These are phyloP conservation scores for Ypsolopha scabrella DNA, from an alignment of 2,888 invertebrate genomes.

Conservation along the genomic window DNA sequence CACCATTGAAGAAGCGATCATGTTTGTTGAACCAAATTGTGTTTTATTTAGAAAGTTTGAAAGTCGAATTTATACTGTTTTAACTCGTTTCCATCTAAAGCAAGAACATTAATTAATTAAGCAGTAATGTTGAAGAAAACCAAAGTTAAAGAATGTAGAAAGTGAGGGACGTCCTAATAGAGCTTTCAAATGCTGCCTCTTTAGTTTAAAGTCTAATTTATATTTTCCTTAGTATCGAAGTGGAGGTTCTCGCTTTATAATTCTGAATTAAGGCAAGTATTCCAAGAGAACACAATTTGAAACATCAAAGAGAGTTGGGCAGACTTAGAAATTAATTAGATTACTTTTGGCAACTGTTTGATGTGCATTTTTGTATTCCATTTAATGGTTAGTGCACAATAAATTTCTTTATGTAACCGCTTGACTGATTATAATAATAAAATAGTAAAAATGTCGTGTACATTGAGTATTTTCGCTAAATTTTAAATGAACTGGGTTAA, in stretches of 20 bases:
- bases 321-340: slow-evolving; percentile 22
- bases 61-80: not conserved
- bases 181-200: slow-evolving; percentile 17
- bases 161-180: slow-evolving; percentile 18
- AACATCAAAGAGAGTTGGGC: slow-evolving; percentile 14
- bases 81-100: not conserved
- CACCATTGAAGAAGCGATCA: no score
- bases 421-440: no score
- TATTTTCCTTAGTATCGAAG: slow-evolving; percentile 9
- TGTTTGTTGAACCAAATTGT: no score
- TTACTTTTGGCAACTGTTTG: not conserved
- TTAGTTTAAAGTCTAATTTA: slow-evolving; percentile 15
- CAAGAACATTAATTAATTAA: slow-evolving; percentile 25
- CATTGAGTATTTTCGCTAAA: no score
- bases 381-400: no score
- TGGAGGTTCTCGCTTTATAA: slow-evolving; percentile 3
- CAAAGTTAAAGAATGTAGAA: slow-evolving; percentile 23
- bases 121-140: slow-evolving; percentile 21
- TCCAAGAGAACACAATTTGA: slow-evolving; percentile 9
- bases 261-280: slow-evolving; percentile 5
- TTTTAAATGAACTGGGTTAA: no score
- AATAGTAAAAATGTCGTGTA: no score
- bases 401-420: no score
- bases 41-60: not conserved
- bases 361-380: no score